These are phyloP conservation scores for Onchidella celtica DNA, from an alignment of 2,888 invertebrate genomes.

Conservation along the genomic window DNA sequence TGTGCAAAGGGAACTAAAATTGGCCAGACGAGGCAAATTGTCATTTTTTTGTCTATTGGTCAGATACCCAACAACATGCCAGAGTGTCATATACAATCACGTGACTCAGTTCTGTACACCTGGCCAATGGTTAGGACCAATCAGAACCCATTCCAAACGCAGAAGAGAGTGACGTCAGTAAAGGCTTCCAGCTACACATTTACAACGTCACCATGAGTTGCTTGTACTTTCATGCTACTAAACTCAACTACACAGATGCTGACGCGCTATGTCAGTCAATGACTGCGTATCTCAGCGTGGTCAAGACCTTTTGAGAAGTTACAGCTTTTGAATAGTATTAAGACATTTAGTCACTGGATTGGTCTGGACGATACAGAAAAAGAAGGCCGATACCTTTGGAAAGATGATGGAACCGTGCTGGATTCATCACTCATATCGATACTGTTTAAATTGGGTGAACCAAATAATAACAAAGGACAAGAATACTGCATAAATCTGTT, in stretches of 20 bases:
- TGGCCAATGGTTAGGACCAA: neutral
- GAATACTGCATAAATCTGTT: constrained; percentile 1
- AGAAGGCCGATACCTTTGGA: constrained; percentile 5
- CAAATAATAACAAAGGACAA: neutral
- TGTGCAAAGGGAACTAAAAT: too few relatives aligned
- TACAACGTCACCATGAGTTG: neutral
- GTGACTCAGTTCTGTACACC: constrained; percentile 20
- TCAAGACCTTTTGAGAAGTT: neutral
- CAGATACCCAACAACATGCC: neutral
- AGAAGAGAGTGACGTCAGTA: neutral
- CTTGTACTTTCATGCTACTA: neutral
- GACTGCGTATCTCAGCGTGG: neutral
- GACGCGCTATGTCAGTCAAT: neutral
- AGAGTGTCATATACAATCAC: constrained; percentile 40
- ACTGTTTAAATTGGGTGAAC: neutral
- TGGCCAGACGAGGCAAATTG: too few relatives aligned
- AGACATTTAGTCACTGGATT: neutral
- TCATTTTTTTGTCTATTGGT: too few relatives aligned
- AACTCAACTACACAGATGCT: neutral
- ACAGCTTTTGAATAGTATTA: neutral
- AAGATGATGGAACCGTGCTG: neutral
- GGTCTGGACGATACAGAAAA: constrained; percentile 2
- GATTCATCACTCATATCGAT: neutral
- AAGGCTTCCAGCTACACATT: constrained; percentile 2
- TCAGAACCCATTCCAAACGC: neutral